A percentile compares a stretch with the other conserved stretches of the same genome.
These are phyloP conservation scores for Heliopora coerulea DNA, from an alignment of 92 coral and sea anemone species.

Conservation along the genomic window DNA sequence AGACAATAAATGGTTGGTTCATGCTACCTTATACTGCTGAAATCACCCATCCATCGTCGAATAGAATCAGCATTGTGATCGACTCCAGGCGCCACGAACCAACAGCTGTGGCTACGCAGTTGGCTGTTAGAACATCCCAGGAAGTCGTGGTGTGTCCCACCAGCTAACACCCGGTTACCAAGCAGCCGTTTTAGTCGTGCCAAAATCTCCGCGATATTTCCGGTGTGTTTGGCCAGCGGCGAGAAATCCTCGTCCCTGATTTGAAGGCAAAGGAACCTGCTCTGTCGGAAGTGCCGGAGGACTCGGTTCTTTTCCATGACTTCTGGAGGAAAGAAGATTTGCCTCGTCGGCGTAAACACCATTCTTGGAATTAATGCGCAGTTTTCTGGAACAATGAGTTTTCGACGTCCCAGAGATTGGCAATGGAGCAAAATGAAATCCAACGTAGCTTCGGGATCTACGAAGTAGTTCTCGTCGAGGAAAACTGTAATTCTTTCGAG, in stretches of 20 bases:
- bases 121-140: conserved; percentile 95
- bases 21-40: conserved; percentile 61
- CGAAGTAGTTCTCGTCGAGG: conserved; percentile 38
- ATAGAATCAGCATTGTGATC: conserved; percentile 59
- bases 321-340: conserved; percentile 75
- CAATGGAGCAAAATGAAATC: conserved; percentile 52
- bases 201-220: conserved; percentile 61
- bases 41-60: conserved; percentile 74
- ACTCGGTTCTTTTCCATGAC: conserved; percentile 90
- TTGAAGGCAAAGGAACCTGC: conserved; percentile 75
- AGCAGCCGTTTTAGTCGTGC: conserved; percentile 65
- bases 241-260: conserved; percentile 94
- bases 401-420: conserved; percentile 47
- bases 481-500: conserved; percentile 11
- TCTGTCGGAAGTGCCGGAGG: conserved; percentile 73
- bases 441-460: conserved; percentile 38
- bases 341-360: conserved; percentile 87
- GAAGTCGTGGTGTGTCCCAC: conserved; percentile 69
- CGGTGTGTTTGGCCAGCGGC: conserved; percentile 62
- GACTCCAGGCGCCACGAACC: conserved; percentile 74
- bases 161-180: conserved; percentile 44
- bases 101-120: conserved; percentile 88
- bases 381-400: conserved; percentile 74
- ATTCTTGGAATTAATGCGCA: conserved; percentile 83
- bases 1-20: too few species aligned